Evolutionary conservation across 2,797 vertebrate species (phyloP), one percentile per base, ranked within the genome.

Genomic region (Semotilus atromaculatus): DNA sequence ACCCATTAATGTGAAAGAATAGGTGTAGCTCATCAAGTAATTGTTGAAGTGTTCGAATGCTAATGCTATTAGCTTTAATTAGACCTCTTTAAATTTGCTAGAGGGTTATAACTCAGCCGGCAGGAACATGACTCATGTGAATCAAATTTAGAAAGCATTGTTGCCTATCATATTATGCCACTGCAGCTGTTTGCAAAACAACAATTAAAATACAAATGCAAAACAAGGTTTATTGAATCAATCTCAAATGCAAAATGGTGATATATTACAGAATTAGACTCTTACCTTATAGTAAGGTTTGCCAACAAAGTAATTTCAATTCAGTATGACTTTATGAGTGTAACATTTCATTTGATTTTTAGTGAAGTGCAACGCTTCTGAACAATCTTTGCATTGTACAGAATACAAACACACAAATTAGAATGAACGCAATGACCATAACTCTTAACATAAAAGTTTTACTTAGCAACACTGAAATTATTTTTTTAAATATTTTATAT

Each of bases 51-150:
- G 8, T 77, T 40, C 31, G 48, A 84, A 84, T 70, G 74, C 64
- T 84, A 84, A 77, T 77, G 64, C 36, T 70, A 68, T 84, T 84
- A 77, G 82, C 74, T 68, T 84, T 58, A 84, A 77, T 77, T 70
- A 70, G 64, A 70, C 48, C 73, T 75, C 60, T 84, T 84, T n/a
- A n/a, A 40, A 77, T 84, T 84, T 68, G 74, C 48, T 26, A n/a
- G 73, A 68, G 64, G 62, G 74, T 77, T 77, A 84, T 77, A 84
- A 77, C 48, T 84, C 82, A 76, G 51, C 82, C 73, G 14, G 36
- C 62, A 84, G 64, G 73, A 77, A 77, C 62, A 84, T 84, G 73
- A 70, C 68, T 84, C 64, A 83, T 53, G 45, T 70, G 67, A 84
- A 77, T 84, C 73, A 70, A 38, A 70, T 70, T 58, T 45, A 68